Conservation (phyloP, 2,888 invertebrate species). For the Polia nebulosa region DNA sequence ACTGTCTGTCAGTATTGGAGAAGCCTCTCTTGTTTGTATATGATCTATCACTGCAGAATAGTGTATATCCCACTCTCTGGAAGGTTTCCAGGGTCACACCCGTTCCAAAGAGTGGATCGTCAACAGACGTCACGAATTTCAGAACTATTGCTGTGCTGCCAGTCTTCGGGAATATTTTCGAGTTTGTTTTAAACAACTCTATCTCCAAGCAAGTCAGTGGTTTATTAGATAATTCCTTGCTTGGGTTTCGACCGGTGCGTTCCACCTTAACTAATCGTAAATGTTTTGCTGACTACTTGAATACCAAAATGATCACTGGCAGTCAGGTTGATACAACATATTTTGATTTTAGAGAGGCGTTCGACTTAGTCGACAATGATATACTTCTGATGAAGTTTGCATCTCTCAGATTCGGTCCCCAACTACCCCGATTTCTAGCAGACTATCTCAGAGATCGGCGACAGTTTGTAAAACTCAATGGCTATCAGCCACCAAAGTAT, state of each 20-base stretch:
- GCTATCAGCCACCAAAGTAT: too few relatives aligned
- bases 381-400: conserved; percentile 9
- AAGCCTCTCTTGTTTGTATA: too few relatives aligned
- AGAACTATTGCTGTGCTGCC: too few relatives aligned
- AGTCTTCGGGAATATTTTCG: background rate
- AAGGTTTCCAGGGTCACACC: too few relatives aligned
- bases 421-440: background rate
- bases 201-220: background rate
- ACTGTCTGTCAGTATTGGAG: too few relatives aligned
- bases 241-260: background rate
- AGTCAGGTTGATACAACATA: background rate
- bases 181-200: background rate
- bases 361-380: background rate
- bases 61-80: too few relatives aligned
- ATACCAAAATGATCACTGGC: background rate
- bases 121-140: too few relatives aligned
- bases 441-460: background rate
- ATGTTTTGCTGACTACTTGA: conserved; percentile 5
- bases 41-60: too few relatives aligned
- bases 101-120: too few relatives aligned
- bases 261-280: background rate
- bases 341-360: conserved; percentile 3
- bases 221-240: background rate
- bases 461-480: background rate
- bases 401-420: background rate